These are phyloP conservation scores for Atrichornis clamosus DNA, from an alignment of 2,113 vertebrate species.

Conservation along the genomic window DNA sequence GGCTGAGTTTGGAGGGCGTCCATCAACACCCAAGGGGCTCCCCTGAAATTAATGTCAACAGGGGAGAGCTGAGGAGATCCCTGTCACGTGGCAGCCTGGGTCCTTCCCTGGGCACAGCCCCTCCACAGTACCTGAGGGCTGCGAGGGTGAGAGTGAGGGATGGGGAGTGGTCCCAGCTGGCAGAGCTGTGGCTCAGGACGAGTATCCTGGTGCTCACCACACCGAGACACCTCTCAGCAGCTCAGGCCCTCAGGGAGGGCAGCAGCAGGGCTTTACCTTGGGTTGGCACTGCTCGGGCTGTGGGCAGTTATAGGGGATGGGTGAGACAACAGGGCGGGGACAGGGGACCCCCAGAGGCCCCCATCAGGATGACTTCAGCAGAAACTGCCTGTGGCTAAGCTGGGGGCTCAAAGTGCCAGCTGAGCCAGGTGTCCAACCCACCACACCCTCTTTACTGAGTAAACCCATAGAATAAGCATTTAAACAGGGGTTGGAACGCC, in stretches of 20 bases:
- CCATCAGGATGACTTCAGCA: background rate
- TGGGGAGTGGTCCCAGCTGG: background rate
- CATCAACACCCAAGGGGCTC: background rate
- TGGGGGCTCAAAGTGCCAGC: background rate
- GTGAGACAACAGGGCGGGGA: background rate
- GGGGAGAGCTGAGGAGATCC: background rate
- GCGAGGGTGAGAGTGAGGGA: accelerated
- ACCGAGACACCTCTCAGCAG: background rate
- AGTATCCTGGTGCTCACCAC: background rate
- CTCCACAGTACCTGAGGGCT: background rate
- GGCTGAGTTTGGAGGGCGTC: background rate
- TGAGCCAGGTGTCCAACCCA: background rate
- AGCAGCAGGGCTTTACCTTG: background rate
- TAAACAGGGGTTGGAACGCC: background rate
- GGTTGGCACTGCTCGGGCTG: background rate
- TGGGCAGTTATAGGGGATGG: background rate
- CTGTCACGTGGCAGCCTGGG: background rate
- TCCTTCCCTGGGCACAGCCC: background rate
- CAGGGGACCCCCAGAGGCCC: background rate
- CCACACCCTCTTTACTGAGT: accelerated
- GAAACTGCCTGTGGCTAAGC: background rate
- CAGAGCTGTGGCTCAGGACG: background rate
- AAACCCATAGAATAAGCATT: background rate
- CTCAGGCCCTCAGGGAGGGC: accelerated
- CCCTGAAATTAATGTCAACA: background rate